Conservation (phyloP, 2,888 invertebrate species). For the Mallateleia sp. region DNA sequence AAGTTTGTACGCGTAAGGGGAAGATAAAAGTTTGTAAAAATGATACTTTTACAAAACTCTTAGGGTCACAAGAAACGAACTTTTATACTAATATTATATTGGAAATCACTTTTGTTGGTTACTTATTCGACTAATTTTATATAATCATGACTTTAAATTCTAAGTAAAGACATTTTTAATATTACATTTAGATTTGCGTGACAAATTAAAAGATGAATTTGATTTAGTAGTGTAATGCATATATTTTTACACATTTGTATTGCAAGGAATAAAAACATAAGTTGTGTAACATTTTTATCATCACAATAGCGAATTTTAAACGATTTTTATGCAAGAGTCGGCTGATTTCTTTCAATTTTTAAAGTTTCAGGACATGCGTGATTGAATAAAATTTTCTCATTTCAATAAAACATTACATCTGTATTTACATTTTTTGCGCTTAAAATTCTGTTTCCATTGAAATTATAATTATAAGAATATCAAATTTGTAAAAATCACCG, state of each 20-base stretch:
- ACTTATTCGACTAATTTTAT: conserved; percentile 32
- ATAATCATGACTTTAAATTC: conserved; percentile 42
- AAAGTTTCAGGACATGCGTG: neutral
- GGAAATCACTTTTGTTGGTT: conserved; percentile 28
- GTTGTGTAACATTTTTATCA: conserved; percentile 46
- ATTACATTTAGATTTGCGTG: conserved; percentile 20
- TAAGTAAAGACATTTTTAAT: conserved; percentile 28
- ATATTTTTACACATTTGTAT: conserved; percentile 48
- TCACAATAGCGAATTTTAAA: neutral
- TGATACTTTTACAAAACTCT: conserved; percentile 32
- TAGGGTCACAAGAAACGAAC: conserved; percentile 49
- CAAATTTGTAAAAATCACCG: conserved; percentile 37
- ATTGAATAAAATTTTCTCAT: too few species aligned
- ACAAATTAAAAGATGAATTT: conserved; percentile 5
- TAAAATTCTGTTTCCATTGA: neutral
- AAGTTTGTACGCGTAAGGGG: conserved; percentile 23
- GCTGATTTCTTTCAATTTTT: conserved; percentile 16
- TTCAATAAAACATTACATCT: neutral
- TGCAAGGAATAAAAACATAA: conserved; percentile 26
- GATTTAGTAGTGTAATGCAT: conserved; percentile 37
- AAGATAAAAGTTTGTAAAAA: conserved; percentile 27
- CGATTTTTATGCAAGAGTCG: conserved; percentile 21
- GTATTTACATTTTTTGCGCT: neutral
- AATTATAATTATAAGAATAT: conserved; percentile 13
- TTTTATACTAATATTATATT: conserved; percentile 48